These are phyloP conservation scores for Felis chaus DNA, from an alignment of 2,113 vertebrate species.

Conservation along the genomic window DNA sequence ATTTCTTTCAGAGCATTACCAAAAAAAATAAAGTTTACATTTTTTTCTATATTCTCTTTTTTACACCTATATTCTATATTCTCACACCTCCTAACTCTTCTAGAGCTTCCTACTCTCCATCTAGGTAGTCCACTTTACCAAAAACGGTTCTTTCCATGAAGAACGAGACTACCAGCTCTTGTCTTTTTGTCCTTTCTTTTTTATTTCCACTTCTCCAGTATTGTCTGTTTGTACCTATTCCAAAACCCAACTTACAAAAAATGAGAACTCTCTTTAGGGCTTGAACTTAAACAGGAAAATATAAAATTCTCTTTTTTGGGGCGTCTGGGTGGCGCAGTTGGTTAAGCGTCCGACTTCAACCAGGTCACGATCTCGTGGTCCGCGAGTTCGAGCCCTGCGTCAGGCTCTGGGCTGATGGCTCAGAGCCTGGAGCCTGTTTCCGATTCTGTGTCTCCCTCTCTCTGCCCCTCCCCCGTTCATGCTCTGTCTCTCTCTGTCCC, in stretches of 20 bases:
- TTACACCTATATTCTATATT: no score
- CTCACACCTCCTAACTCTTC: neutral
- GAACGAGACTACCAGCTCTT: neutral
- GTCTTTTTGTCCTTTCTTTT: neutral
- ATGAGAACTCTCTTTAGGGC: neutral
- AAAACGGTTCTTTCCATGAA: neutral
- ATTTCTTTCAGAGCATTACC: neutral
- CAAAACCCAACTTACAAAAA: neutral
- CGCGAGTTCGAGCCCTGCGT: no score
- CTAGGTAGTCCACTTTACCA: neutral
- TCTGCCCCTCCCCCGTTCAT: no score
- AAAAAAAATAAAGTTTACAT: neutral
- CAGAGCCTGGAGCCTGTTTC: no score
- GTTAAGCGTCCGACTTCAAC: no score
- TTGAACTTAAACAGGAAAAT: neutral
- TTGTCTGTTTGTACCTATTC: neutral
- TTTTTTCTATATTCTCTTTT: neutral
- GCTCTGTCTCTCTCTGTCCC: no score
- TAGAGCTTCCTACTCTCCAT: neutral
- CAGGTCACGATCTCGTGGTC: no score
- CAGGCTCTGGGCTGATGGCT: no score
- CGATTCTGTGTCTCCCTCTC: no score
- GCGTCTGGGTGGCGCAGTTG: no score
- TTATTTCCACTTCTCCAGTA: neutral
- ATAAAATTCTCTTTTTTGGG: neutral